Conservation (phyloP, 2,113 vertebrate genomes). For the Pogonocichla stellata region DNA sequence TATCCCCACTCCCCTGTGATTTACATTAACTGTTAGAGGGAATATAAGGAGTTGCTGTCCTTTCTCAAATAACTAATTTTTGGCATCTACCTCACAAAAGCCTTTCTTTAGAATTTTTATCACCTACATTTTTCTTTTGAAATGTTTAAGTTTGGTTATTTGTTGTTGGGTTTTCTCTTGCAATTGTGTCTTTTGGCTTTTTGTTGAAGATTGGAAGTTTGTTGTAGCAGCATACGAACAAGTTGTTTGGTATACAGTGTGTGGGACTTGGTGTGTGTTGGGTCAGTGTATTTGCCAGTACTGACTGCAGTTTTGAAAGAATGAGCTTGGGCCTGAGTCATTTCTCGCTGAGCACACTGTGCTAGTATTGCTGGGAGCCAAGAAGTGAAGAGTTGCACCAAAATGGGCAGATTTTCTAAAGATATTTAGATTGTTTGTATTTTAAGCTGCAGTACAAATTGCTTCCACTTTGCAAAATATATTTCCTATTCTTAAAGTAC, state of each 20-base stretch:
- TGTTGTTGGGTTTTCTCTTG: fast-evolving
- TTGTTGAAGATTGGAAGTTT: background rate
- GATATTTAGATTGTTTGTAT: background rate
- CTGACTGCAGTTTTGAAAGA: background rate
- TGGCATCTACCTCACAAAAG: background rate
- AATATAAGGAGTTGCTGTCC: background rate
- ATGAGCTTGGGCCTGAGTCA: background rate
- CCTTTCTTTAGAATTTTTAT: background rate
- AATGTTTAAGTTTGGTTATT: background rate
- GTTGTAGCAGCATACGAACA: background rate
- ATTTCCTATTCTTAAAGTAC: background rate
- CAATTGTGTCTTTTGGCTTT: background rate
- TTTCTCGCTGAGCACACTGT: background rate
- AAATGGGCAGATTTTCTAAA: background rate
- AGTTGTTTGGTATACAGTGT: background rate
- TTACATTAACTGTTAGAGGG: background rate
- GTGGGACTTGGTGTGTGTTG: fast-evolving
- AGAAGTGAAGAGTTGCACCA: background rate
- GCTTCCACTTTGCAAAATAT: background rate
- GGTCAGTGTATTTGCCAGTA: background rate
- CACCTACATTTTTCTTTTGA: background rate
- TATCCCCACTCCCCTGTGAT: background rate
- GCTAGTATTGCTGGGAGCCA: background rate
- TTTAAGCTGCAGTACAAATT: background rate
- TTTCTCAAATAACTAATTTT: background rate